Base-by-base conservation (phyloP, 2,888 invertebrate species). In the Germaria angustata region DNA sequence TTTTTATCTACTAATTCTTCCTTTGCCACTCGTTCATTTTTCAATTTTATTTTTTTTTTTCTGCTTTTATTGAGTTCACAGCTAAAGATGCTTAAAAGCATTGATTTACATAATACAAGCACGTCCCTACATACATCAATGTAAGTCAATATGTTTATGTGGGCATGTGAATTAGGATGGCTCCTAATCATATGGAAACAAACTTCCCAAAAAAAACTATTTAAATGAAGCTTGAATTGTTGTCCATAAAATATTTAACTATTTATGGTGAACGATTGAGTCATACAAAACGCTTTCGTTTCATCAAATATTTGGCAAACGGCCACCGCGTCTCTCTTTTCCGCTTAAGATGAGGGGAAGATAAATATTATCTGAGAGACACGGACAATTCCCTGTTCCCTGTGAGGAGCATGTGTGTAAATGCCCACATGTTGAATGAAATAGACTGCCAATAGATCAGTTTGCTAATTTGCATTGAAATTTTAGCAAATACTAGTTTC, bases 21-120 rank as follows among this genome's bases (percentile, higher is more conserved):
- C 6, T 11, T 11, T 24, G 22, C 28, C 22, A 11, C 61, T 61
- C 28, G 9, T 41, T 24, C 41, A 44, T 24, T 9, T 65, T 32
- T 32, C 20, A 46, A 46, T 41, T 41, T 15, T 1, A 39, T 39
- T 46, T 46, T 46, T 46, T 15, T 46, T 2, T n/a, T 6, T 5
- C 1, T n/a, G 13, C 24, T 36, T 51, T 15, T 15, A 5, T 24
- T 51, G 51, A 39, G 24, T 39, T 17, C 34, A 41, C 39, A 39
- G 36, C 36, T 69, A 44, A 77, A 77, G 69, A 73, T 61, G 24
- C 59, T 61, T 68, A 61, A 72, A 57, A 72, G 36, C 55, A 68
- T 61, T 44, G 66, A 61, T 73, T 66, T 72, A 61, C 72, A 72
- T 72, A 36, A 39, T 24, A 28, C 36, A 39, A 28, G 13, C 51